Base-by-base conservation (phyloP, 2,797 vertebrate genomes). In the Gadopsis bispinosus region DNA sequence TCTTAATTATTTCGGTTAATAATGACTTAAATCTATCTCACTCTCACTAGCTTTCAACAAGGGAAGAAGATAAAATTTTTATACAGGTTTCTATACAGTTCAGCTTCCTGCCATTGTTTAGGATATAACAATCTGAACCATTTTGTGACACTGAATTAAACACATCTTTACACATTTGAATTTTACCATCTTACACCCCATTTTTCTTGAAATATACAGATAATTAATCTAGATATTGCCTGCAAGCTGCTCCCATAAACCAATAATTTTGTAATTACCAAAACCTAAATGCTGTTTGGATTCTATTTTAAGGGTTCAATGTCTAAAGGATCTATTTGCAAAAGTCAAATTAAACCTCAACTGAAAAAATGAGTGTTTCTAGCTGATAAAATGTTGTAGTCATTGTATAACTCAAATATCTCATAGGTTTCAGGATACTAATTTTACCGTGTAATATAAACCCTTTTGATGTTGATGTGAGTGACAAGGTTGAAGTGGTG, bases 21-120 rank as follows among this genome's bases (percentile, higher is more conserved):
- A 10, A 8, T 19, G 17, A 43, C 19, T 37, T 20, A 6, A 73
- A 54, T 54, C 4, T 5, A 7, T 11, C 19, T 54, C 2, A 12
- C 3, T 61, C 13, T 11, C 2, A 41, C 31, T 63, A 0, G 9
- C 4, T 53, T 59, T 22, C 3, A 63, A 41, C 4, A 48, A 26
- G 1, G 7, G 3, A 33, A 19, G 0, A 33, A 26, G 13, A 12
- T 5, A 43, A 3, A 0, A 9, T 22, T n/a, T 14, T 0, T 16
- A 33, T n/a, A 17, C 3, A 37, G 10, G 4, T n/a, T 9, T 51
- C 1, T 59, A 31, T 1, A 9, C 3, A 0, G 33, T 5, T 26
- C 7, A 51, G 5, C 17, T 65, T 17, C 16, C 6, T 47, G 33
- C 3, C 5, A 39, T 1, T 56, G 19, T 22, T 12, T 64, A 1